phyloP scores from a whole-genome alignment of 2,797 vertebrate genomes.

The Clarias pachynema region DNA sequence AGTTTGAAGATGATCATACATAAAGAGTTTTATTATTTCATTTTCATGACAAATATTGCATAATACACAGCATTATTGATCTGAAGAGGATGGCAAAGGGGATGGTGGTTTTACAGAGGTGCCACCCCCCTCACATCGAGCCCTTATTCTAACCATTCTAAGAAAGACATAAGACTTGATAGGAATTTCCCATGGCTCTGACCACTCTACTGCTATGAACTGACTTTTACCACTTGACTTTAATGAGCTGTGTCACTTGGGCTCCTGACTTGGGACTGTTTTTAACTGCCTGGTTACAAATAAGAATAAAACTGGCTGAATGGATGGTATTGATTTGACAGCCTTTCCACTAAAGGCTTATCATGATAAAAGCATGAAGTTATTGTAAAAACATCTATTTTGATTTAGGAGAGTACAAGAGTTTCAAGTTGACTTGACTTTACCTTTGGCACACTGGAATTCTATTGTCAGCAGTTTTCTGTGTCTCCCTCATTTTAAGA shows the following conservation, averaged over 20 bases:
- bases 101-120: too few species aligned
- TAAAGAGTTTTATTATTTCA: too few species aligned
- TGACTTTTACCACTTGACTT: slow-evolving; percentile 23
- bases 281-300: slow-evolving; percentile 26
- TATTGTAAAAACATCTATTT: slow-evolving; percentile 21
- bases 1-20: too few species aligned
- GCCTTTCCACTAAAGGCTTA: background rate
- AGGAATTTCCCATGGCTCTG: background rate
- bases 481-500: background rate
- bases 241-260: background rate
- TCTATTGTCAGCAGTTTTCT: background rate
- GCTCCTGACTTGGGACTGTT: slow-evolving; percentile 5
- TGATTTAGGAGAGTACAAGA: background rate
- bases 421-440: background rate
- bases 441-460: background rate
- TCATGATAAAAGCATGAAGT: background rate
- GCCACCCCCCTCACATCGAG: too few species aligned
- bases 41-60: too few species aligned
- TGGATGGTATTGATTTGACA: slow-evolving; percentile 19
- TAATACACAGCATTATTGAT: too few species aligned
- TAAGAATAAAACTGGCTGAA: slow-evolving; percentile 10
- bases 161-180: background rate
- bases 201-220: background rate
- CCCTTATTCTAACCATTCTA: background rate
- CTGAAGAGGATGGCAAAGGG: too few species aligned